Conservation (phyloP, 53 echinoderm and acorn worm genomes). For the Glandiceps talaboti region DNA sequence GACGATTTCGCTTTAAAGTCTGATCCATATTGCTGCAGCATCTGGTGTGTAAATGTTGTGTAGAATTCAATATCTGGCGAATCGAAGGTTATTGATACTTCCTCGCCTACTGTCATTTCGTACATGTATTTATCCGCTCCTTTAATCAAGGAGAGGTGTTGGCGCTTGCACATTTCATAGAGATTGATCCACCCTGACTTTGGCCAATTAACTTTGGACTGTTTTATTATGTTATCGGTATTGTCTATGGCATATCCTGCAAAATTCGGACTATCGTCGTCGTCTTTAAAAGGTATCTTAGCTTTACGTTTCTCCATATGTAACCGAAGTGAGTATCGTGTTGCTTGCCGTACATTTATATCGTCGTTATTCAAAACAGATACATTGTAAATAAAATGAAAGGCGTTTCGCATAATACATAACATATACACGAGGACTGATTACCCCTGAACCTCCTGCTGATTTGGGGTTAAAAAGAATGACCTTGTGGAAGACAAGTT, state of each 20-base stretch:
- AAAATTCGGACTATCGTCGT: slow-evolving; percentile 3
- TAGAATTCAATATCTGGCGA: background rate
- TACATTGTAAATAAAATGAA: background rate
- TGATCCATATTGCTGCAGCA: background rate
- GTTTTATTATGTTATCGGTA: background rate
- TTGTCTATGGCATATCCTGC: slow-evolving; percentile 3
- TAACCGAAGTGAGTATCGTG: background rate
- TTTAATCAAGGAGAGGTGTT: background rate
- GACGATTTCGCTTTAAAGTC: background rate
- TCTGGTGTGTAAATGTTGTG: background rate
- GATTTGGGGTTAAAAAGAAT: background rate
- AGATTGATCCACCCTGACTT: slow-evolving; percentile 3
- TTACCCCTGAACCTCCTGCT: background rate
- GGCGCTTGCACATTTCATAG: slow-evolving; percentile 2
- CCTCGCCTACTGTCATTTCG: background rate
- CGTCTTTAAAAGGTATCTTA: background rate
- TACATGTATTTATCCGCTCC: too few species aligned
- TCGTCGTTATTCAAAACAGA: slow-evolving; percentile 3
- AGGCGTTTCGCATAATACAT: background rate
- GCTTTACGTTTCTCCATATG: slow-evolving; percentile 9
- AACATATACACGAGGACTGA: background rate
- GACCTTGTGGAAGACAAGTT: too few species aligned
- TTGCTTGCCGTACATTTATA: background rate
- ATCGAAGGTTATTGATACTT: background rate
- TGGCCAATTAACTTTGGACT: background rate